Percentiles rank a stretch among this genome's conserved stretches.
Conservation (phyloP, 30 jellyfish, hydroid and myxozoan genomes). For the Aurelia sp. region DNA sequence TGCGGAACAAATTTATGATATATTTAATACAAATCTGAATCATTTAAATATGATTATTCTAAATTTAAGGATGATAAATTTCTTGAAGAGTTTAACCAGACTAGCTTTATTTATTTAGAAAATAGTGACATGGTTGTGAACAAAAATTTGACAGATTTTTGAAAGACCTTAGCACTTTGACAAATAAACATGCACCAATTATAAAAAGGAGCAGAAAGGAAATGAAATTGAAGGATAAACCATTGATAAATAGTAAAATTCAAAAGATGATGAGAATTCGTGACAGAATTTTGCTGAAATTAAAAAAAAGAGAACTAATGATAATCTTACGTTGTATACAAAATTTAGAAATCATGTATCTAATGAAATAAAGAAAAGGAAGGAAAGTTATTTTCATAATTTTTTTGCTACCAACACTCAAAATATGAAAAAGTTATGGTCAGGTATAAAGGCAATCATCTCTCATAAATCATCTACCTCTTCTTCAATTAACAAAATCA, state of each 20-base stretch:
- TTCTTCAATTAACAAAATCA: slow-evolving; percentile 45
- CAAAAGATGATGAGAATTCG: slow-evolving; percentile 29
- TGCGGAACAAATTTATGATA: too few relatives aligned
- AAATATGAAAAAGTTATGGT: slow-evolving; percentile 28
- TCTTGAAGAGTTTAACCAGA: slow-evolving; percentile 9
- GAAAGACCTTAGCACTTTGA: slow-evolving; percentile 5
- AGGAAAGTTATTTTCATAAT: slow-evolving; percentile 28
- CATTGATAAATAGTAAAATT: too few relatives aligned
- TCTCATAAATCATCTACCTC: slow-evolving; percentile 49
- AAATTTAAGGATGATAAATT: neutral
- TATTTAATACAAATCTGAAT: too few relatives aligned
- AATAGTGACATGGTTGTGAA: slow-evolving; percentile 8
- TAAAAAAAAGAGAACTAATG: neutral
- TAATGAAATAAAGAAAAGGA: slow-evolving; percentile 7
- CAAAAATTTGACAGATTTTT: neutral
- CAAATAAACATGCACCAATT: slow-evolving; percentile 33
- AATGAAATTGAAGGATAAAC: slow-evolving; percentile 6
- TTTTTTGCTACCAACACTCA: slow-evolving; percentile 33
- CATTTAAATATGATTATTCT: too few relatives aligned
- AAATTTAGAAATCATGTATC: slow-evolving; percentile 39
- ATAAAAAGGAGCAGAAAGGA: slow-evolving; percentile 12
- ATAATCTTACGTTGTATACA: slow-evolving; percentile 3
- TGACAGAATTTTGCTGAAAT: slow-evolving; percentile 13
- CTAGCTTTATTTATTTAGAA: slow-evolving; percentile 17
- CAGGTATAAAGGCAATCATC: neutral